These are phyloP conservation scores for Thomomys bottae DNA, from an alignment of 2,113 vertebrate species.

Conservation along the genomic window DNA sequence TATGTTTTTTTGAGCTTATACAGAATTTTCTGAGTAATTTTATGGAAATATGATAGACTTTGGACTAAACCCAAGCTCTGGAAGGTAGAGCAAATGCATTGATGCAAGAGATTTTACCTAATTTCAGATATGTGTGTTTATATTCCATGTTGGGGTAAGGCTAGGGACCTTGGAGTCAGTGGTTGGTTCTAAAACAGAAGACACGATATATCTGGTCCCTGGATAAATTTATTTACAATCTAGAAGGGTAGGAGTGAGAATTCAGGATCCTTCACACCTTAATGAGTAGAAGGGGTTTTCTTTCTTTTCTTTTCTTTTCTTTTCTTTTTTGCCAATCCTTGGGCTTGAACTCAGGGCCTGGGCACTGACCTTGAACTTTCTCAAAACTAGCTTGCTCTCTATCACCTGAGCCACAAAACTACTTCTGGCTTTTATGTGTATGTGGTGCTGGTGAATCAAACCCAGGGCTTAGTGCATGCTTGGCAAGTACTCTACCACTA, in stretches of 20 bases:
- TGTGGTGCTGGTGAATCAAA: too few species aligned
- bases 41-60: not conserved
- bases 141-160: not conserved
- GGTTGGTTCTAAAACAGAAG: not conserved
- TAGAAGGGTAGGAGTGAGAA: not conserved
- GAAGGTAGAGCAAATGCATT: not conserved
- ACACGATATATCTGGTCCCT: not conserved
- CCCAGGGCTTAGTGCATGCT: too few species aligned
- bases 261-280: not conserved
- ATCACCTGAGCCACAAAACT: too few species aligned
- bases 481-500: too few species aligned
- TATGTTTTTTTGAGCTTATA: not conserved
- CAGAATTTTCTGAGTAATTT: not conserved
- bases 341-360: too few species aligned
- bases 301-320: not conserved
- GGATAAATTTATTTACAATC: slow-evolving; percentile 8
- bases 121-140: not conserved
- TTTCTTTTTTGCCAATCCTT: too few species aligned
- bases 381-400: too few species aligned
- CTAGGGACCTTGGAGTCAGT: not conserved
- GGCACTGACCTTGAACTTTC: not conserved
- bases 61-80: not conserved
- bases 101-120: not conserved
- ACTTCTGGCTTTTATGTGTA: too few species aligned
- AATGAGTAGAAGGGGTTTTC: too few species aligned